Conservation (phyloP, 2,113 vertebrate genomes). For the Heterochromis multidens region DNA sequence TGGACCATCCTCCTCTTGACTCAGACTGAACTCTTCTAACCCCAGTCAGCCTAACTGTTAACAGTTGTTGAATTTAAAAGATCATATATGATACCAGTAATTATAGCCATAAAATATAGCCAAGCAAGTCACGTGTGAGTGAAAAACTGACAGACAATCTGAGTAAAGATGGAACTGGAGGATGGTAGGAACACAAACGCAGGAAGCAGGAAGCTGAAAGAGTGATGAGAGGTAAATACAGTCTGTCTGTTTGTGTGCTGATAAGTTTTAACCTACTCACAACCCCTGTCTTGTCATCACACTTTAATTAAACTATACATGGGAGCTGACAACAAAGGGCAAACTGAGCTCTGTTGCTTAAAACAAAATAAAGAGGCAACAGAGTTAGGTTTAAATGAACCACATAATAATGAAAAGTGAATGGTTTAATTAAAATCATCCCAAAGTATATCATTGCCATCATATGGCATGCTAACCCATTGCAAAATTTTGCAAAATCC, state of each 20-base stretch:
- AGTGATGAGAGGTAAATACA: slow-evolving; percentile 3
- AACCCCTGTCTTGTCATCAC: slow-evolving; percentile 61
- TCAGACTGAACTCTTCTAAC: background rate
- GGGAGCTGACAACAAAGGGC: slow-evolving; percentile 19
- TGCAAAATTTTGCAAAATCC: background rate
- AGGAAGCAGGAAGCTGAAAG: background rate
- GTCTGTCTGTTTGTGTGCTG: slow-evolving; percentile 38
- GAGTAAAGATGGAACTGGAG: background rate
- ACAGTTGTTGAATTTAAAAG: background rate
- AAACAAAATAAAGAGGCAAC: slow-evolving; percentile 13
- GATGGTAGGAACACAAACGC: background rate
- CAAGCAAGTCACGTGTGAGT: background rate
- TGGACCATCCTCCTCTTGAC: background rate
- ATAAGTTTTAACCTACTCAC: slow-evolving; percentile 26
- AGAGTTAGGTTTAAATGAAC: background rate
- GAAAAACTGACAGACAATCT: background rate
- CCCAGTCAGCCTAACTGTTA: background rate
- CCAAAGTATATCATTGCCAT: background rate
- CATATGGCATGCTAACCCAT: background rate
- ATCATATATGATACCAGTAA: background rate
- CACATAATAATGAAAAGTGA: background rate
- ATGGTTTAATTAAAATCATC: background rate
- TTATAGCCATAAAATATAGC: fast-evolving
- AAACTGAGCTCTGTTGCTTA: background rate
- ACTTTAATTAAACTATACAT: slow-evolving; percentile 59